Conservation (phyloP, 1,140 invertebrate genomes). For the Dryas iulia region DNA sequence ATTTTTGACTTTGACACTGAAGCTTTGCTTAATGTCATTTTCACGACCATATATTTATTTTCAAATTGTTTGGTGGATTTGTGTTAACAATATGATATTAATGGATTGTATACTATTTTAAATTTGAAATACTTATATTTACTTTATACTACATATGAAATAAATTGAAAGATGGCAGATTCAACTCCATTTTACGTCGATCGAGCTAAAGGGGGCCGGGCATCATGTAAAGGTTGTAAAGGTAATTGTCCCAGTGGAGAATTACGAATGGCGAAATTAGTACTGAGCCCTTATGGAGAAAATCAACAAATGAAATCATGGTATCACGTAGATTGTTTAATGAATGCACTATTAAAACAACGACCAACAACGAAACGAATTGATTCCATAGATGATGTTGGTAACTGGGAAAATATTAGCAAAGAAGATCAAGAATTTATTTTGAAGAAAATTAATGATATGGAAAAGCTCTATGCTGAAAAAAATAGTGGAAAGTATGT, state of each 20-base stretch:
- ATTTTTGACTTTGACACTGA: background rate
- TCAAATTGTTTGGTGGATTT: background rate
- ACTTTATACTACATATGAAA: background rate
- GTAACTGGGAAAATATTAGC: constrained; percentile 86
- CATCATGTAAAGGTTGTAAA: constrained; percentile 94
- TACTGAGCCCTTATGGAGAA: constrained; percentile 89
- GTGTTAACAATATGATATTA: background rate
- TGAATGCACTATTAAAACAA: constrained; percentile 89
- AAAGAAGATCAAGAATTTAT: constrained; percentile 86
- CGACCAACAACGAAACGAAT: constrained; percentile 90
- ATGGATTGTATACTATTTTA: background rate
- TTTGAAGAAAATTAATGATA: constrained; percentile 82
- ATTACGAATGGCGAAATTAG: constrained; percentile 87
- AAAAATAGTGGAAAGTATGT: constrained; percentile 77
- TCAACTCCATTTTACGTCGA: constrained; percentile 84
- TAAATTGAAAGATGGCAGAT: constrained; percentile 34
- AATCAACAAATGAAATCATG: constrained; percentile 91
- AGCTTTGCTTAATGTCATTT: background rate
- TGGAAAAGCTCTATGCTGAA: constrained; percentile 77
- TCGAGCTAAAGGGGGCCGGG: constrained; percentile 88
- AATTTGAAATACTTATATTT: background rate
- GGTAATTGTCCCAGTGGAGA: constrained; percentile 87
- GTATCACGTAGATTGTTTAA: constrained; percentile 90
- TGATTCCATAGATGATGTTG: constrained; percentile 88
- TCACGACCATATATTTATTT: background rate